phyloP scores from a whole-genome alignment of 2,888 invertebrate genomes.

The Netelia virgata region DNA sequence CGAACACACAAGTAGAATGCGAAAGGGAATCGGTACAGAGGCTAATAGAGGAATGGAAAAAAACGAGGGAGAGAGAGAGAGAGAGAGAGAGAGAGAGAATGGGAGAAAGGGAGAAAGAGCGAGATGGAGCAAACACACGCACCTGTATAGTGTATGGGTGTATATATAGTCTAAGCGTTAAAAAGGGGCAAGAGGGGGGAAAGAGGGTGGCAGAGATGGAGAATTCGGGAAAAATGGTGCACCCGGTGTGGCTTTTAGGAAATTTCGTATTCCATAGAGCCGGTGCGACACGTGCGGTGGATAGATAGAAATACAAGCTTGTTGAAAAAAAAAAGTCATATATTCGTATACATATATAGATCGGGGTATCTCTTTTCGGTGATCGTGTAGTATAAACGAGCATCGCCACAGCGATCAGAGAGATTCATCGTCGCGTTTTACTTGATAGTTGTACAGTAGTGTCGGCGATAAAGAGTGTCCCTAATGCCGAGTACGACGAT shows the following conservation, averaged over 20 bases:
- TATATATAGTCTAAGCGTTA: background rate
- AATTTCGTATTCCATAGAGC: constrained; percentile 53
- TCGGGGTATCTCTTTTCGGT: background rate
- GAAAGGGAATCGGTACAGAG: constrained; percentile 20
- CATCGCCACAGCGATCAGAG: constrained; percentile 10
- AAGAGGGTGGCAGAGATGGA: background rate
- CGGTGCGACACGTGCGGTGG: constrained; percentile 49
- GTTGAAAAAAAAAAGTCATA: constrained; percentile 12
- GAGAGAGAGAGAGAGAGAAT: background rate
- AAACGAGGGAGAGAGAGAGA: constrained; percentile 11
- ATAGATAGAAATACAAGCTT: constrained; percentile 53
- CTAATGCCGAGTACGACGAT: background rate
- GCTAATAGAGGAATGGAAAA: constrained; percentile 55
- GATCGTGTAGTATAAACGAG: constrained; percentile 6
- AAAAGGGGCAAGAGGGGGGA: background rate
- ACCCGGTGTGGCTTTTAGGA: constrained; percentile 52
- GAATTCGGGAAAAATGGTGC: constrained; percentile 46
- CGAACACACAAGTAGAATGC: constrained; percentile 41
- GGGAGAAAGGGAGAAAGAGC: background rate
- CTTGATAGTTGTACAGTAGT: background rate
- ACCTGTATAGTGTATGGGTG: background rate
- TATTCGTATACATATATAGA: background rate
- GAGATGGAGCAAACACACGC: background rate
- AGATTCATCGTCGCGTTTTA: constrained; percentile 8
- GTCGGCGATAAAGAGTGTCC: background rate